A percentile compares a stretch with the other conserved stretches of the same genome.
Conservation (phyloP, 2,888 invertebrate species). For the Acrocyrtus sp. region DNA sequence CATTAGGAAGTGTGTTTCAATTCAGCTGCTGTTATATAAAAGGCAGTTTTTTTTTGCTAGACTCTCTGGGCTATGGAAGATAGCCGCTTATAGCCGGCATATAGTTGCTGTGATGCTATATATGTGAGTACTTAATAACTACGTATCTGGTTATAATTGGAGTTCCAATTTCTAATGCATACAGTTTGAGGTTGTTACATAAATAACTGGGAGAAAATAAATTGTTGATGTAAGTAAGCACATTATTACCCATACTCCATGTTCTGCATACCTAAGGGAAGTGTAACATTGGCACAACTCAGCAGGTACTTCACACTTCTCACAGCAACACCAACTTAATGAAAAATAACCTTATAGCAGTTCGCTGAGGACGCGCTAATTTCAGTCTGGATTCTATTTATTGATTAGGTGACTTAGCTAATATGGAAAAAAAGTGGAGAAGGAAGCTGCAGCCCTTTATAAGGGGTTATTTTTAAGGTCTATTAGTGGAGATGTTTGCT, state of each 20-base stretch:
- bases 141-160: neutral
- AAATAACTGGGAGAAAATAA: conserved; percentile 32
- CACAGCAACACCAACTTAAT: neutral
- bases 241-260: neutral
- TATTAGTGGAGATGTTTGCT: no score
- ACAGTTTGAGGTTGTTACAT: neutral
- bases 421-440: neutral
- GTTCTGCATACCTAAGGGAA: neutral
- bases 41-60: no score
- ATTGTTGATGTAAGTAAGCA: neutral
- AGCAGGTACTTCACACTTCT: conserved; percentile 38
- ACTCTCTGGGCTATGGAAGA: neutral
- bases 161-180: neutral
- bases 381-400: neutral
- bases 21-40: neutral
- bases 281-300: neutral
- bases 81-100: no score
- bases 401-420: neutral
- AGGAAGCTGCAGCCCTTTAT: neutral
- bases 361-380: conserved; percentile 11
- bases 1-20: conserved; percentile 51
- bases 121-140: no score
- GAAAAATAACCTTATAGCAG: conserved; percentile 11
- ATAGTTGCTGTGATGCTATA: neutral
- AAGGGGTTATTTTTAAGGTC: conserved; percentile 31